Conservation (phyloP, 2,888 invertebrate genomes). For the Neoaliturus tenellus region DNA sequence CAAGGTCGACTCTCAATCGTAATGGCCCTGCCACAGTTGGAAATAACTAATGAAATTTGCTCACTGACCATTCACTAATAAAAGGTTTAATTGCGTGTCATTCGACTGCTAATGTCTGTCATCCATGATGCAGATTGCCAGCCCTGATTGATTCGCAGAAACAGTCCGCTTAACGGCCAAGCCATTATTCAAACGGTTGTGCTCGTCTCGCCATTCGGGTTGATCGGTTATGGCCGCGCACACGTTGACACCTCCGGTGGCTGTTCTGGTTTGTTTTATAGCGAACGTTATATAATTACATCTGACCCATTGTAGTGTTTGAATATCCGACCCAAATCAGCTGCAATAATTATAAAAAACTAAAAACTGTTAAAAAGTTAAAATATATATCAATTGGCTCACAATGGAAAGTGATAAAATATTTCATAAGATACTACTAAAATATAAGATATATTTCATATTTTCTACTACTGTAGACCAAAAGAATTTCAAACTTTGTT, state of each 20-base stretch:
- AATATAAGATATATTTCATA: too few relatives aligned
- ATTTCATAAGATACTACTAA: too few relatives aligned
- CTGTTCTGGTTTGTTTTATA: neutral
- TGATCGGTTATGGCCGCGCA: neutral
- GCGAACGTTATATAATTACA: too few relatives aligned
- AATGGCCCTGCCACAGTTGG: constrained; percentile 53
- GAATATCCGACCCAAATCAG: too few relatives aligned
- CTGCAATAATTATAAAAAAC: too few relatives aligned
- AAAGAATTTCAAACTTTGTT: too few relatives aligned
- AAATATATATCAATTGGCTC: too few relatives aligned
- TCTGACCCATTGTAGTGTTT: too few relatives aligned
- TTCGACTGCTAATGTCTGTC: constrained; percentile 29
- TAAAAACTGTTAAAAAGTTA: too few relatives aligned
- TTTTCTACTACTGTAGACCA: too few relatives aligned
- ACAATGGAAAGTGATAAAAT: too few relatives aligned
- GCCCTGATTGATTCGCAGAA: constrained; percentile 37
- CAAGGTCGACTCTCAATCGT: constrained; percentile 51
- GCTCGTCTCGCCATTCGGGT: constrained; percentile 6
- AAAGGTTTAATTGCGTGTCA: constrained; percentile 53
- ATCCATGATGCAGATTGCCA: constrained; percentile 25
- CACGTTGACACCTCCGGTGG: neutral
- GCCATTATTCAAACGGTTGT: constrained; percentile 40
- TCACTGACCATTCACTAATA: constrained; percentile 55
- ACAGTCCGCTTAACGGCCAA: constrained; percentile 32
- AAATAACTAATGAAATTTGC: constrained; percentile 57